phyloP scores from a whole-genome alignment of 2,797 vertebrate species.

The Lophotriccus pileatus region DNA sequence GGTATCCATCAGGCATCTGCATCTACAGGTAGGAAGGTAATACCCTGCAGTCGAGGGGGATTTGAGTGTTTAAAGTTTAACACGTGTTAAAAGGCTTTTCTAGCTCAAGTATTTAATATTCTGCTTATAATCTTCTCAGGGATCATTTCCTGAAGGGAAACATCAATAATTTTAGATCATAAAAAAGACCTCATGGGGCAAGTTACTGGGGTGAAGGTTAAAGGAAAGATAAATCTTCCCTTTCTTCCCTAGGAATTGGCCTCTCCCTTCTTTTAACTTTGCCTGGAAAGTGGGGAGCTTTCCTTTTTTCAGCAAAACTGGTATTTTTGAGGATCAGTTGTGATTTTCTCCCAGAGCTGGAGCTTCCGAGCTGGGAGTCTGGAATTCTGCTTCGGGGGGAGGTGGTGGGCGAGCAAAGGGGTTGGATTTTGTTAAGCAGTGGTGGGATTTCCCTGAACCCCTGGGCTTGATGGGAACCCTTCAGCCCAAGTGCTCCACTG shows the following conservation, averaged over 20 bases:
- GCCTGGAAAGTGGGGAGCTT: background rate
- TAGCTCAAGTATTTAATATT: background rate
- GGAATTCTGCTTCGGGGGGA: background rate
- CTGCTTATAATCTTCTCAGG: background rate
- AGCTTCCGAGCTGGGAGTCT: background rate
- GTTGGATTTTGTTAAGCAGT: background rate
- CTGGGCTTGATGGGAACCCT: background rate
- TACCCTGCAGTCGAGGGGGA: background rate
- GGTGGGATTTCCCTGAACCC: background rate
- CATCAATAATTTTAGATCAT: background rate
- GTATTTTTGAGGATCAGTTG: background rate
- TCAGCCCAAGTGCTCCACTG: background rate
- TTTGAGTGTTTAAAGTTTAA: background rate
- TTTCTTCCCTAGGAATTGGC: background rate
- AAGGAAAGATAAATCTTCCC: background rate
- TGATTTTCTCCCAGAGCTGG: background rate
- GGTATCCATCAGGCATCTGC: background rate
- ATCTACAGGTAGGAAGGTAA: background rate
- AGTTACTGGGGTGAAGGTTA: background rate
- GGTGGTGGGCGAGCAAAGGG: background rate
- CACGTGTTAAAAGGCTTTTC: fast-evolving
- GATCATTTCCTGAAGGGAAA: background rate
- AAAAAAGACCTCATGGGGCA: background rate
- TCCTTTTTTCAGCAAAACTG: background rate
- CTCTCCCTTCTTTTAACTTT: background rate